phyloP scores from a whole-genome alignment of 2,888 invertebrate species.

The Reticulitermes lucifugus region DNA sequence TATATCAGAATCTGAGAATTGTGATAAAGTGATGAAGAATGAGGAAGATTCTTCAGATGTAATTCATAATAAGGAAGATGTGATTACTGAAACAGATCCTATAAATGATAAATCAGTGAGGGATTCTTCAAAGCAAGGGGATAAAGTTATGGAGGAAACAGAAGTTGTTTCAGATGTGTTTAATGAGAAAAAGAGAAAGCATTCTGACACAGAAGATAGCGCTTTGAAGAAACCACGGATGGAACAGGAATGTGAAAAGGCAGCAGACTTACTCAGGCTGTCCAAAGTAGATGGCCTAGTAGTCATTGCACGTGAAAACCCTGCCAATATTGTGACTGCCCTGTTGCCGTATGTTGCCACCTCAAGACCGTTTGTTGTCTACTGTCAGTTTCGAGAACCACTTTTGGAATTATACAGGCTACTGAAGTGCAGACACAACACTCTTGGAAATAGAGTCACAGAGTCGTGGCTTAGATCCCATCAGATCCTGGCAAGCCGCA shows the following conservation, averaged over 20 bases:
- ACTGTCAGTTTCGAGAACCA: constrained; percentile 83
- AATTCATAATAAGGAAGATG: background rate
- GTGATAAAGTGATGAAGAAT: constrained; percentile 11
- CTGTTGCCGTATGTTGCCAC: constrained; percentile 82
- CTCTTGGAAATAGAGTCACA: constrained; percentile 81
- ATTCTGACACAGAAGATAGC: constrained; percentile 42
- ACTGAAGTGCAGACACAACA: constrained; percentile 77
- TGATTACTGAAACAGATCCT: background rate
- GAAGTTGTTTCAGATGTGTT: constrained; percentile 45
- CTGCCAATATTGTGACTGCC: constrained; percentile 79
- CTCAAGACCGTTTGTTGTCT: constrained; percentile 88
- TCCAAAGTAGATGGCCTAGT: constrained; percentile 79
- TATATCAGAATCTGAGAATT: constrained; percentile 44
- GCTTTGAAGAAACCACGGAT: constrained; percentile 71
- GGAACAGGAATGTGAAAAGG: constrained; percentile 76
- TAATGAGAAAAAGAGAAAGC: constrained; percentile 45
- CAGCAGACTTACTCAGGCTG: constrained; percentile 70
- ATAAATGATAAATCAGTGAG: background rate
- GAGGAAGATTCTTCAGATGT: constrained; percentile 35
- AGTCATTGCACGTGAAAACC: constrained; percentile 88
- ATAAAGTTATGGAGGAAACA: constrained; percentile 44
- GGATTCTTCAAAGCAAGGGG: background rate
- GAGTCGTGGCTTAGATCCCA: constrained; percentile 91
- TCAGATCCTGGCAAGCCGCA: constrained; percentile 90
- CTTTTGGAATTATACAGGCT: constrained; percentile 85